Conservation (phyloP, 1,140 invertebrate species). For the Glossosoma conforme region DNA sequence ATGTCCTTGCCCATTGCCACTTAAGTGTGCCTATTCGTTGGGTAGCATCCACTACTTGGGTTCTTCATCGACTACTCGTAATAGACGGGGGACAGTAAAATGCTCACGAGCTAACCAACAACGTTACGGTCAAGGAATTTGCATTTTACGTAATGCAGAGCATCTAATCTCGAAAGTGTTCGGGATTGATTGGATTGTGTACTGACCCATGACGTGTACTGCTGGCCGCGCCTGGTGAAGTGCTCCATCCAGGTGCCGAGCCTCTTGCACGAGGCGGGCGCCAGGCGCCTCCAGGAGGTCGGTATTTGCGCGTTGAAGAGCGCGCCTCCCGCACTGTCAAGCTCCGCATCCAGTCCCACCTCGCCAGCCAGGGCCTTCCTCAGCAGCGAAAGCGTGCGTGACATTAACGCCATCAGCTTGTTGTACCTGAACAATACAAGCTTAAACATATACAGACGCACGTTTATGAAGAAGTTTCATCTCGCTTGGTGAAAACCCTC, state of each 20-base stretch:
- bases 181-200: not conserved
- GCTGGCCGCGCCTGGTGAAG: slow-evolving; percentile 59
- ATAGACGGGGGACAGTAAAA: too few species aligned
- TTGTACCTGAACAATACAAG: slow-evolving; percentile 70
- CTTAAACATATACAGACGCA: too few species aligned
- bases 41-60: too few species aligned
- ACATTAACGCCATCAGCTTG: slow-evolving; percentile 68
- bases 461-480: too few species aligned
- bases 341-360: slow-evolving; percentile 79
- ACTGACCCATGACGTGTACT: slow-evolving; percentile 71
- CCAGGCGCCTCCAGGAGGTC: slow-evolving; percentile 70
- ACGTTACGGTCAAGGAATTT: not conserved
- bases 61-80: too few species aligned
- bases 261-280: slow-evolving; percentile 79
- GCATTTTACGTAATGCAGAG: not conserved
- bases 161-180: not conserved
- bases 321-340: slow-evolving; percentile 76
- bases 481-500: too few species aligned
- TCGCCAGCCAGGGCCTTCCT: slow-evolving; percentile 80
- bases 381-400: slow-evolving; percentile 63
- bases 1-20: too few species aligned
- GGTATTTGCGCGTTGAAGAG: slow-evolving; percentile 83
- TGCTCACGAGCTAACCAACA: too few species aligned
- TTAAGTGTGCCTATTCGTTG: too few species aligned
- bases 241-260: slow-evolving; percentile 85